Evolutionary conservation across 1,140 invertebrate species (phyloP).

Genomic region (silkworm (Bombyx mori)): ASM3026992v2 NC_085128.1:5582501-5583000

Average conservation of each 20-base stretch:
- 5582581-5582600: too few relatives aligned
- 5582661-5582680: constrained; percentile 33
- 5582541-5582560: too few relatives aligned
- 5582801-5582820: constrained; percentile 44
- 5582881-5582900: constrained; percentile 23
- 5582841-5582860: constrained; percentile 35
- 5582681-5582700: constrained; percentile 34
- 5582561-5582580: too few relatives aligned
- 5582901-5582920: too few relatives aligned
- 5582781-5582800: constrained; percentile 52
- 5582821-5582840: constrained; percentile 32
- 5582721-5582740: constrained; percentile 41
- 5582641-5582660: constrained; percentile 41
- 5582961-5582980: too few relatives aligned
- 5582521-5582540: too few relatives aligned
- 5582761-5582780: constrained; percentile 58
- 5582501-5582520: too few relatives aligned
- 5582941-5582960: too few relatives aligned
- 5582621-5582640: constrained; percentile 11
- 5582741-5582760: constrained; percentile 25
- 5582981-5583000: too few relatives aligned
- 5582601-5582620: too few relatives aligned
- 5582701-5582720: constrained; percentile 46
- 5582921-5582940: too few relatives aligned
- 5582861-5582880: constrained; percentile 37